These are phyloP conservation scores for Diachasmimorpha longicaudata DNA, from an alignment of 1,140 invertebrate genomes.

Conservation along the genomic window DNA sequence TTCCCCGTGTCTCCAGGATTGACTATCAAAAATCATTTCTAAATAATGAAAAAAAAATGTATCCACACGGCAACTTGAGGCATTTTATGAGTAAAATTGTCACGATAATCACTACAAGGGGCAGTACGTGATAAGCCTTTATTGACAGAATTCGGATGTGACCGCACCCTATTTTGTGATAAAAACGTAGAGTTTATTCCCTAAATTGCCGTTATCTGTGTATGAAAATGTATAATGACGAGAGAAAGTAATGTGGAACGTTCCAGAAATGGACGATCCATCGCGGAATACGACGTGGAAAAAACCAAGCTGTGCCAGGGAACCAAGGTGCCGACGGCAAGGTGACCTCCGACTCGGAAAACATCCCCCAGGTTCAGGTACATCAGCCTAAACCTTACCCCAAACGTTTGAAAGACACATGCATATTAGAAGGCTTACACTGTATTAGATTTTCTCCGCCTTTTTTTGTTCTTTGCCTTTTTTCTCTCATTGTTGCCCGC, in stretches of 20 bases:
- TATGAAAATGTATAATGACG: background rate
- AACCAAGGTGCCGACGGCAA: slow-evolving; percentile 60
- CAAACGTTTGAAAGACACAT: slow-evolving; percentile 32
- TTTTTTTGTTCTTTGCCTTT: no score
- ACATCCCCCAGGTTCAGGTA: slow-evolving; percentile 62
- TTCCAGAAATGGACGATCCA: slow-evolving; percentile 81
- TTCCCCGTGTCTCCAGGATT: background rate
- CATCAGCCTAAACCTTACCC: slow-evolving; percentile 56
- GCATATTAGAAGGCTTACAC: background rate
- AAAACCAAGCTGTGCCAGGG: slow-evolving; percentile 68
- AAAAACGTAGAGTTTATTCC: background rate
- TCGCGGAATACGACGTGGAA: slow-evolving; percentile 77
- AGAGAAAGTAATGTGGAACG: slow-evolving; percentile 54
- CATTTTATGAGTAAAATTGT: background rate
- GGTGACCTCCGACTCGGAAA: slow-evolving; percentile 61
- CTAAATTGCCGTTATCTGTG: background rate
- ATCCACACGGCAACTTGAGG: slow-evolving; percentile 47
- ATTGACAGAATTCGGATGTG: background rate
- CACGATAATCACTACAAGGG: background rate
- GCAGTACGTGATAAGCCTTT: background rate
- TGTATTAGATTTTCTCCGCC: no score
- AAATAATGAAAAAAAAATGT: slow-evolving; percentile 41
- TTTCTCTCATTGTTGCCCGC: no score
- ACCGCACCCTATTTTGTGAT: background rate
- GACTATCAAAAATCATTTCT: background rate